phyloP scores from a whole-genome alignment of 1,140 invertebrate species.

The Drosophila yakuba region DNA sequence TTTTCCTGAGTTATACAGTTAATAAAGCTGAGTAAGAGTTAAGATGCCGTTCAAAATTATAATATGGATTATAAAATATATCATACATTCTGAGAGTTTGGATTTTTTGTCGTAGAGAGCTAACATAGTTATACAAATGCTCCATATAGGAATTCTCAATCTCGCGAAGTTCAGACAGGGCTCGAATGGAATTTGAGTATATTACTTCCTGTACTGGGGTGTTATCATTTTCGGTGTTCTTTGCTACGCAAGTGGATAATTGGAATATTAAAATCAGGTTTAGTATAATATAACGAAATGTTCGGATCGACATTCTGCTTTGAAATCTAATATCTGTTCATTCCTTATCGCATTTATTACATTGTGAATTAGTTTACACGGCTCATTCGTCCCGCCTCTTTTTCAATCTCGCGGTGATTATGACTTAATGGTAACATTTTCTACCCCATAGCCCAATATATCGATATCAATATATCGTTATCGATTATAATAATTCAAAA shows the following conservation, averaged over 20 bases:
- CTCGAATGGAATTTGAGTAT: constrained; percentile 31
- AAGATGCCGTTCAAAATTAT: neutral
- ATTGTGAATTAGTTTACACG: neutral
- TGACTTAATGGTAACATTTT: too few species aligned
- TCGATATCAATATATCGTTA: too few species aligned
- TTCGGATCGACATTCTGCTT: neutral
- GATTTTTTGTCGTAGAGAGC: constrained; percentile 7
- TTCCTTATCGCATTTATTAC: neutral
- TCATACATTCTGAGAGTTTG: constrained; percentile 13
- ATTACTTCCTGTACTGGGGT: neutral
- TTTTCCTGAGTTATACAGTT: neutral
- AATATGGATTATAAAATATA: neutral
- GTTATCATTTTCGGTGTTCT: neutral
- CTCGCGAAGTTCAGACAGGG: constrained; percentile 18
- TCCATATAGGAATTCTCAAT: constrained; percentile 35
- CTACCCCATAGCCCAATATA: too few species aligned
- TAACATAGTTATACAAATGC: constrained; percentile 12
- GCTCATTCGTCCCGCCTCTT: neutral
- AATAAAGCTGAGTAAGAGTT: neutral
- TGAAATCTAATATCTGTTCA: neutral
- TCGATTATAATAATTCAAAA: too few species aligned
- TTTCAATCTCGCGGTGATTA: neutral
- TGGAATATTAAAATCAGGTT: neutral
- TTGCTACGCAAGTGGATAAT: neutral
- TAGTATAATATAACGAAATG: neutral